Conservation (phyloP, 2,113 vertebrate genomes). For the Chroicocephalus ridibundus region DNA sequence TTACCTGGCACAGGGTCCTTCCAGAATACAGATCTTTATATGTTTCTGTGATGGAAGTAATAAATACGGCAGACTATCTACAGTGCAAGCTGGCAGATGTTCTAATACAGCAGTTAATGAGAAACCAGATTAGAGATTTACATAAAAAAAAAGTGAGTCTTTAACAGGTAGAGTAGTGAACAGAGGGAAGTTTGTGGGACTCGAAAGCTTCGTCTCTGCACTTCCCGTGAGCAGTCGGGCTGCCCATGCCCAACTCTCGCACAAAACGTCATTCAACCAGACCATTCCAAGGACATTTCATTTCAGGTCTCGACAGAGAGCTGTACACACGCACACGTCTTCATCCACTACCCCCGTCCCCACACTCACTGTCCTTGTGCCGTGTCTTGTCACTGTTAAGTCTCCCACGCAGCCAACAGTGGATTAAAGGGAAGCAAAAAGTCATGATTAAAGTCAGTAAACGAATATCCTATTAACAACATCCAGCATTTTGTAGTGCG, state of each 20-base stretch:
- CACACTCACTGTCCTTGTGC: not conserved
- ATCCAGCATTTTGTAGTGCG: not conserved
- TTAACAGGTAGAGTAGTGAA: not conserved
- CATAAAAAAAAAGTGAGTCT: not conserved
- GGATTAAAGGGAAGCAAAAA: not conserved
- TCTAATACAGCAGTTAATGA: not conserved
- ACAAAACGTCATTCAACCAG: not conserved
- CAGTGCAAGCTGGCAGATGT: not conserved
- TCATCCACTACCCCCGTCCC: not conserved
- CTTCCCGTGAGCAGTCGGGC: not conserved
- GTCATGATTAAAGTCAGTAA: not conserved
- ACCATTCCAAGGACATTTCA: not conserved
- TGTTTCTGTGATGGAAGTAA: not conserved
- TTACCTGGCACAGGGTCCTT: not conserved
- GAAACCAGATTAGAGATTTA: not conserved
- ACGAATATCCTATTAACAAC: not conserved
- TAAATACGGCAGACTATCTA: not conserved
- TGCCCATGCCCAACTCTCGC: fast-evolving
- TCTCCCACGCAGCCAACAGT: not conserved
- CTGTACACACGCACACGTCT: fast-evolving
- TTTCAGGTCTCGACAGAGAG: not conserved
- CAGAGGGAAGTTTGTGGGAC: not conserved
- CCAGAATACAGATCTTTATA: not conserved
- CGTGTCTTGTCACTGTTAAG: not conserved
- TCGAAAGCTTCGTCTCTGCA: fast-evolving